A percentile compares a stretch with the other conserved stretches of the same genome.
phyloP scores from a whole-genome alignment of 2,113 vertebrate genomes.

The Nesoenas mayeri region DNA sequence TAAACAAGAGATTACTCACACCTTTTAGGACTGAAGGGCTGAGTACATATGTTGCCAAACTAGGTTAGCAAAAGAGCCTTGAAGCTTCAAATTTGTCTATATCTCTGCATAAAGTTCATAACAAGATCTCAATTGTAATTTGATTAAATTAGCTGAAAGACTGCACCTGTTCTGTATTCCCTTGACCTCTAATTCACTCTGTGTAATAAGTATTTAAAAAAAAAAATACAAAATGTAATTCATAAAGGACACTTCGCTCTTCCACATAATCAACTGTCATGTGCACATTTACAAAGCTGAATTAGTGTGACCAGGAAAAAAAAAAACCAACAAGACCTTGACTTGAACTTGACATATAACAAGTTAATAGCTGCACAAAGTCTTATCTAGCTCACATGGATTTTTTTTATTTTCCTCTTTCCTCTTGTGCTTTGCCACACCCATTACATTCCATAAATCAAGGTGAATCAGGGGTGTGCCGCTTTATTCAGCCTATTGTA shows the following conservation, averaged over 20 bases:
- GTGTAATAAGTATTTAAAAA: not conserved
- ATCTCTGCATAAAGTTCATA: not conserved
- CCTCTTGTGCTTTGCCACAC: not conserved
- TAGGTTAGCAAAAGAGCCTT: not conserved
- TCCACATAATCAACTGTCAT: not conserved
- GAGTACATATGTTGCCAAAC: not conserved
- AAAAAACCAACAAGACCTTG: not conserved
- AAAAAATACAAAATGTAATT: not conserved
- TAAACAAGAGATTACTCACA: conserved; percentile 36
- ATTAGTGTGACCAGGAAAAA: not conserved
- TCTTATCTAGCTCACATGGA: not conserved
- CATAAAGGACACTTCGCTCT: not conserved
- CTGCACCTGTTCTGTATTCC: not conserved
- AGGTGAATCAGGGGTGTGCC: not conserved
- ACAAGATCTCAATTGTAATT: not conserved
- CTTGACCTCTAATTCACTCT: not conserved
- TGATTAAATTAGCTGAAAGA: not conserved
- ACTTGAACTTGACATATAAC: not conserved
- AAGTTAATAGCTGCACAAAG: not conserved
- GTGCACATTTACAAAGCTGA: not conserved
- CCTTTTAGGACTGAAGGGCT: not conserved
- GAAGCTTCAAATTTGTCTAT: not conserved
- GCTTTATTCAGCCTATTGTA: not conserved
- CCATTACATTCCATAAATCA: not conserved
- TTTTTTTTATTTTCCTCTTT: not conserved